Percentiles rank a stretch among this genome's conserved stretches.
Conservation (phyloP, 2,113 vertebrate species). For the Arenaria interpres region DNA sequence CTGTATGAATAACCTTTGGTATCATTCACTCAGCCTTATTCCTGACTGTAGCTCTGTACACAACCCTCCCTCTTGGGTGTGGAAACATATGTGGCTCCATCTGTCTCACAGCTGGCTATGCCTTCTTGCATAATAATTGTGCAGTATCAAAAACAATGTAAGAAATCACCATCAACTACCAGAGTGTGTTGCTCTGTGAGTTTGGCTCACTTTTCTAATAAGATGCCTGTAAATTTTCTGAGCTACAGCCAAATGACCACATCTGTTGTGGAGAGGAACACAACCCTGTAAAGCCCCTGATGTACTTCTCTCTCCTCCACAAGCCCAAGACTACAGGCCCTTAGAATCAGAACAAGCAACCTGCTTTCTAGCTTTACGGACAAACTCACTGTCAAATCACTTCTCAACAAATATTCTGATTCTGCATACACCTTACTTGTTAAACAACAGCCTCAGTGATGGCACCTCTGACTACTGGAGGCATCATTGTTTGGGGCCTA, state of each 20-base stretch:
- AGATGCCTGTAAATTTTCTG: neutral
- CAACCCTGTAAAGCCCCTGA: neutral
- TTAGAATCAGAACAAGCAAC: neutral
- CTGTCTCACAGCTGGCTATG: neutral
- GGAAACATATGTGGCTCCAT: neutral
- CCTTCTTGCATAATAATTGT: neutral
- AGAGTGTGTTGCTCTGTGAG: neutral
- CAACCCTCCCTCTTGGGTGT: neutral
- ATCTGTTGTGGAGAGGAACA: neutral
- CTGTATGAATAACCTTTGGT: neutral
- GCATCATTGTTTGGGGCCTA: neutral
- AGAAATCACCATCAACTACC: neutral
- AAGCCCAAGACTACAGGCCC: neutral
- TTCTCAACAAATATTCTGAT: neutral
- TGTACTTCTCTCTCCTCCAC: neutral
- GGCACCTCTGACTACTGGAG: neutral
- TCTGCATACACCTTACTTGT: neutral
- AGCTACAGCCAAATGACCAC: neutral
- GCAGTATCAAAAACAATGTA: neutral
- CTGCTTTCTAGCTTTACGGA: neutral
- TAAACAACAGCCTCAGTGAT: neutral
- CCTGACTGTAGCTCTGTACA: neutral
- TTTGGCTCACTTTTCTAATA: neutral
- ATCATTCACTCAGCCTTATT: neutral
- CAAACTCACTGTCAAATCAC: neutral